Evolutionary conservation across 1,140 invertebrate species (phyloP), one percentile per base, ranked within the genome.

Genomic region (Sweltsa coloradensis): DNA sequence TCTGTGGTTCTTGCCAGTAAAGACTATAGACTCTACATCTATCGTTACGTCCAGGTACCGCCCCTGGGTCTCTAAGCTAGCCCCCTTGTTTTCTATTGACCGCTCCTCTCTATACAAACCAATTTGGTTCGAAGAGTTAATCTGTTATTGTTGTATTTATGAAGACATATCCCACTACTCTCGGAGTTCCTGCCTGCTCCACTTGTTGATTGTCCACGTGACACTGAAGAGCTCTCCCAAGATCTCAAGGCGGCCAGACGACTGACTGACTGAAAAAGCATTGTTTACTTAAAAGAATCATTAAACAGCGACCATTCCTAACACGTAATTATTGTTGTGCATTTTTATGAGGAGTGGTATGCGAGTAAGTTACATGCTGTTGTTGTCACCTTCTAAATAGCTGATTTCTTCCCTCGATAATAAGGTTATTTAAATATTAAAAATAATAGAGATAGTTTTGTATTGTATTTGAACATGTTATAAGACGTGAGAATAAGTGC

Each of bases 1-100:
- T 96, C 91, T 34, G 94, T 99, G 19, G 95, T 99, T 4, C 73
- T 99, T 52, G 94, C 96, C 48, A 96, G 91, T 72, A 99, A 99
- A 70, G 96, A 99, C 66, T 99, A 98, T 68, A 80, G 92, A 24
- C 79, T 98, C n/a, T 98, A 98, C 71, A 93, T 97, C 61, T 98
- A 97, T 70, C 85, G 91, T 63, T 97, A 97, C 70, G 81, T 91
- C 51, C 88, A 90, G 68, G 81, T 88, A 56, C 83, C 85, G 57
- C 83, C 85, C 34, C 83, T 87, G 62, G 84, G 83, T 61, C 80
- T 88, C 76, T 86, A 83, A 79, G n/a, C n/a, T n/a, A n/a, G n/a
- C n/a, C n/a, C n/a, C n/a, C n/a, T n/a, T n/a, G n/a, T n/a, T n/a
- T n/a, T n/a, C n/a, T n/a, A n/a, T n/a, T n/a, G n/a, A n/a, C n/a